Percentiles rank a stretch among this genome's conserved stretches.
phyloP scores from a whole-genome alignment of 1,140 invertebrate species.

The Brachystomella parvula region DNA sequence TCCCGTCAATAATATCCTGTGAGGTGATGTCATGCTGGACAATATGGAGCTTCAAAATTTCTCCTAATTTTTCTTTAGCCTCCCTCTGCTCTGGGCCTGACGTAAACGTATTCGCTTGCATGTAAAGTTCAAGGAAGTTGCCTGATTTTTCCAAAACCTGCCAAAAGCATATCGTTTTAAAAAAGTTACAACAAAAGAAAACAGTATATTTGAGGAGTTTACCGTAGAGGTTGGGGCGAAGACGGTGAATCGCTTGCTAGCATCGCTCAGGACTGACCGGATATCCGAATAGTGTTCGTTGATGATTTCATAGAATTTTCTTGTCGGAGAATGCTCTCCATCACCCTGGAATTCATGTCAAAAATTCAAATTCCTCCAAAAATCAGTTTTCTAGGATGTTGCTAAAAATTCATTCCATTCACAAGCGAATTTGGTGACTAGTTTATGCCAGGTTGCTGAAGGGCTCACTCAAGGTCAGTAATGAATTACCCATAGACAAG shows the following conservation, averaged over 20 bases:
- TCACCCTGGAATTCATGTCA: background rate
- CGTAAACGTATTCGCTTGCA: background rate
- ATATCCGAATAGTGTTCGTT: background rate
- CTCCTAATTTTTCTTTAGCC: background rate
- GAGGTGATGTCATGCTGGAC: constrained; percentile 4
- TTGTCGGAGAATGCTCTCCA: background rate
- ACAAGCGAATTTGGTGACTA: background rate
- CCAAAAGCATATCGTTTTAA: background rate
- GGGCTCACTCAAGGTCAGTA: background rate
- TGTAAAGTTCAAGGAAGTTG: background rate
- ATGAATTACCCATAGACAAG: no score
- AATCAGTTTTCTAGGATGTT: background rate
- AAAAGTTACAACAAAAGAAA: no score
- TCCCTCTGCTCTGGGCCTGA: background rate
- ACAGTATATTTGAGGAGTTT: no score
- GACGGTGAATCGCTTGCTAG: background rate
- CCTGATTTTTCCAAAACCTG: background rate
- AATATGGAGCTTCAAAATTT: constrained; percentile 2
- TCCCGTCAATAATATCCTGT: background rate
- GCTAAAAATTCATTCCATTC: background rate
- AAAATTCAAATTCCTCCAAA: no score
- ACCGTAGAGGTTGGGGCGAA: background rate
- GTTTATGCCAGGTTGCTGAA: background rate
- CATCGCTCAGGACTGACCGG: background rate
- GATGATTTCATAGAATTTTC: background rate